A percentile compares a stretch with the other conserved stretches of the same genome.
phyloP scores from a whole-genome alignment of 1,140 invertebrate species.

The Akabosia matsudoensis region DNA sequence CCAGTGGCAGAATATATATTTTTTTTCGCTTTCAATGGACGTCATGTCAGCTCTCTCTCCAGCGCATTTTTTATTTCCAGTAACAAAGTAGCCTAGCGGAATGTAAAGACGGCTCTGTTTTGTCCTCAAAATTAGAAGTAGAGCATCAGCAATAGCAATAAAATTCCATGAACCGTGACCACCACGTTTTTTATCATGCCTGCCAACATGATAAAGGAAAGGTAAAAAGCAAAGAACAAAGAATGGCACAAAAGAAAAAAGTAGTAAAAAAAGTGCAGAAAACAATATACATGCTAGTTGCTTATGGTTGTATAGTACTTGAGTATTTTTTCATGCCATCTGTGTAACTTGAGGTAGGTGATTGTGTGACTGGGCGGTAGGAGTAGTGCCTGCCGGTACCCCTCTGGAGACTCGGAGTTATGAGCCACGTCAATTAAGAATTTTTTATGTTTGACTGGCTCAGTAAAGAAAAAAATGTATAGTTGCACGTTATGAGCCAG shows the following conservation, averaged over 20 bases:
- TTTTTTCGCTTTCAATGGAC: too few relatives aligned
- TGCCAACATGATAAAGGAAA: not conserved
- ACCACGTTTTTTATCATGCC: not conserved
- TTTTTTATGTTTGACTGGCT: conserved; percentile 18
- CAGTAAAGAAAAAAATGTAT: not conserved
- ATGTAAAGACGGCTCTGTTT: too few relatives aligned
- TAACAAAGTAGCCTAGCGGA: too few relatives aligned
- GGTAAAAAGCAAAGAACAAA: not conserved
- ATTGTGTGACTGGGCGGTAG: not conserved
- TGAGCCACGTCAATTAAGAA: conserved; percentile 13
- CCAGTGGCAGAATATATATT: too few relatives aligned
- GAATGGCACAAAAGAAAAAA: not conserved
- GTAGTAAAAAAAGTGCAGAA: not conserved
- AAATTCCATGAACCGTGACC: conserved; percentile 15
- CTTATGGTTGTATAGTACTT: not conserved
- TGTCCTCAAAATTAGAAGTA: not conserved
- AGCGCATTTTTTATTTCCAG: too few relatives aligned
- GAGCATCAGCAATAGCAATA: not conserved
- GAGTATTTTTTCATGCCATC: too few relatives aligned
- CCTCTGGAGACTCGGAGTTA: conserved; percentile 13
- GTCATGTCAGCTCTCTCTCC: too few relatives aligned
- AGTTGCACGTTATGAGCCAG: not conserved
- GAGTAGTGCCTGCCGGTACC: not conserved
- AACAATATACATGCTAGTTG: not conserved
- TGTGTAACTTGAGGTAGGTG: too few relatives aligned